Base-by-base conservation (phyloP, 2,797 vertebrate species). In the Macrochelys suwanniensis region DNA sequence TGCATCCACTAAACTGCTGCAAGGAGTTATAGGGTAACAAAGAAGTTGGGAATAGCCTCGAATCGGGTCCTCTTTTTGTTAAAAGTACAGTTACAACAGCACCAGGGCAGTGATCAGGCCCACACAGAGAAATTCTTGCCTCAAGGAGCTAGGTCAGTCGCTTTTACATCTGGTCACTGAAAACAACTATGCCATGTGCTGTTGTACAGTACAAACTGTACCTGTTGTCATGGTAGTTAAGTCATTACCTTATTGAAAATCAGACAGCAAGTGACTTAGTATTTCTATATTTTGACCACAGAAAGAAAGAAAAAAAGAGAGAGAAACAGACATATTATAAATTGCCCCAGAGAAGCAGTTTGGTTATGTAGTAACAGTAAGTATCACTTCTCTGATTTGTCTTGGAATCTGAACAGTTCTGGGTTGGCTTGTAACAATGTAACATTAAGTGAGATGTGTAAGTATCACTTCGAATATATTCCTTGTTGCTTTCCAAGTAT, bases 381-480 rank as follows among this genome's bases (percentile, higher is more conserved):
- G 81, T 95, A 78, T 82, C 54, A 85, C 89, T 82, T 93, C 89
- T 83, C 86, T 94, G 82, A 79, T 84, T 95, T 95, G 93, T 93
- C 94, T 96, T 92, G 90, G 68, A 87, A 82, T 90, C 85, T 82
- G 42, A 51, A 89, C 65, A 37, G 93, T 92, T 57, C 92, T 83
- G 84, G 61, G 82, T 87, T 97, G 93, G 85, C 93, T 96, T 89
- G 50, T 82, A 94, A 95, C 92, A 96, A 93, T 80, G 90, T 90
- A 92, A 92, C 21, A 54, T 85, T 96, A 96, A 95, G 95, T 96
- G 96, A 96, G 92, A 96, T 89, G 94, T 96, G 96, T 93, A 95
- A 96, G 93, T 95, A 94, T 95, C 93, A 85, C 94, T 96, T 94
- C 93, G 87, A 88, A n/a, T 90, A n/a, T 90, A 80, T 89, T 95